These are phyloP conservation scores for Pammene fasciana DNA, from an alignment of 2,888 invertebrate species.

Conservation along the genomic window DNA sequence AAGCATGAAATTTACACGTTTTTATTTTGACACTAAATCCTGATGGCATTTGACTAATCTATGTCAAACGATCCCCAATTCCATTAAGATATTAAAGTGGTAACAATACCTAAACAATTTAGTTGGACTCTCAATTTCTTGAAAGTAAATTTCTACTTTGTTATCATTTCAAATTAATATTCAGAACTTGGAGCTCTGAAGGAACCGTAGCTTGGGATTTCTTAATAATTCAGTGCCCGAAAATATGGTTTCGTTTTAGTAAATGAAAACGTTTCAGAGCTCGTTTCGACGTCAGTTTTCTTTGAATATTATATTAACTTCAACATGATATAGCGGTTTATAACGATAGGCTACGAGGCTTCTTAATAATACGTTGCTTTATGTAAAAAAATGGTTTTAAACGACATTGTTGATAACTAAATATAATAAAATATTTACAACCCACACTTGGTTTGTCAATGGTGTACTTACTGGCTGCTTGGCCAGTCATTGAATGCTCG, in stretches of 20 bases:
- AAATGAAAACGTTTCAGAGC: slow-evolving; percentile 23
- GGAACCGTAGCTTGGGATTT: slow-evolving; percentile 27
- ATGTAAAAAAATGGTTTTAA: no score
- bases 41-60: neutral
- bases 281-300: slow-evolving; percentile 8
- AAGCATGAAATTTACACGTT: no score
- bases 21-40: no score
- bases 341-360: neutral
- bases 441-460: no score
- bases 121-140: slow-evolving; percentile 20
- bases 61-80: neutral
- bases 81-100: slow-evolving; percentile 11
- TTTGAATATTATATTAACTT: slow-evolving; percentile 24
- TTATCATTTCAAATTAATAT: slow-evolving; percentile 37
- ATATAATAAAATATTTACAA: no score
- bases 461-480: no score
- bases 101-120: slow-evolving; percentile 13
- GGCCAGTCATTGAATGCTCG: no score
- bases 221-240: slow-evolving; percentile 32
- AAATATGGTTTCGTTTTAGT: slow-evolving; percentile 24
- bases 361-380: neutral
- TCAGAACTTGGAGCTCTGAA: slow-evolving; percentile 13
- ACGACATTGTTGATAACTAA: no score
- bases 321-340: slow-evolving; percentile 1
- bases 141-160: slow-evolving; percentile 22